Evolutionary conservation across 2,888 invertebrate genomes (phyloP), one percentile per base, ranked within the genome.

Genomic region (Limnephilus auricula): DNA sequence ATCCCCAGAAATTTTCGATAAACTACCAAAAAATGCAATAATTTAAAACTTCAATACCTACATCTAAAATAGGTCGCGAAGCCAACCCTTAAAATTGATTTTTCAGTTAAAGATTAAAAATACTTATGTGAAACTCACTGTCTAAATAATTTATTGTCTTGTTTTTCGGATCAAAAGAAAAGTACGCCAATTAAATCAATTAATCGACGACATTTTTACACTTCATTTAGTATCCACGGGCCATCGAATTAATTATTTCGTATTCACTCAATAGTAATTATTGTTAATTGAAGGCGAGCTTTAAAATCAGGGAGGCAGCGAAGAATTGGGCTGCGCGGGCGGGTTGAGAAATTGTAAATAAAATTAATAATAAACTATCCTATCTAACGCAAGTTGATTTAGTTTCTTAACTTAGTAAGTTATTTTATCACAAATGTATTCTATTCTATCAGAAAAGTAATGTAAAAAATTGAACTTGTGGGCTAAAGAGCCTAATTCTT

Each of bases 151-250:
- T 65, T 25, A 65, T 65, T 65, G 25, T n/a, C 25, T 25, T 65
- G 65, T 65, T 65, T 65, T 40, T 85, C 12, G 40, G 85, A 50
- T 85, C 85, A 85, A 50, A 45, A 40, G 40, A 45, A 50, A 50
- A 31, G 32, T n/a, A 40, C 15, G 40, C 85, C 85, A 85, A 85
- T 85, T 85, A 45, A n/a, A 50, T 50, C n/a, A 40, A 84, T 37
- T 45, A 6, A n/a, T 85, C 85, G 25, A 65, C 65, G 0, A 65
- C 65, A 65, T n/a, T 65, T 65, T 65, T 65, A 65, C 65, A n/a
- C 65, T 65, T 65, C 65, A 65, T 65, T 65, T 65, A 25, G 65
- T 65, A 65, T 65, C 65, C 25, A 65, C 25, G 9, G n/a, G 65
- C 65, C 65, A 65, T 25, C 65, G 65, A 25, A 65, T 65, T 25